Evolutionary conservation across 2,888 invertebrate genomes (phyloP), one percentile per base, ranked within the genome.

Genomic region (Gisinianus flammeolus): DNA sequence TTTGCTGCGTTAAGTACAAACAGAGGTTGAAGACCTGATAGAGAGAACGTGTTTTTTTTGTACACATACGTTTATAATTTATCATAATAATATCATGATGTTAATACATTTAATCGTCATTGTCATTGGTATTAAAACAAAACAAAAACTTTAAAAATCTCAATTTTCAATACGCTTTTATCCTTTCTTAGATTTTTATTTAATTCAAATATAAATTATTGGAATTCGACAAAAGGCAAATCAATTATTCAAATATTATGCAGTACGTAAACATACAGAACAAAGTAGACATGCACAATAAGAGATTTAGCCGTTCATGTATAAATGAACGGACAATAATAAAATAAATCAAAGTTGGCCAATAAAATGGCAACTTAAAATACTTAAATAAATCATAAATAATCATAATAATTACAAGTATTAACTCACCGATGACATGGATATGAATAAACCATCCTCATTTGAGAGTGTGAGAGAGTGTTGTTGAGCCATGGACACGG

Each of bases 1-100:
- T 62, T 62, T 62, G 5, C 16, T 62, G 26, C 62, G 24, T 0
- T 26, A 4, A 26, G 26, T 26, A 16, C 19, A 68, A 19, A 30
- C 8, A 68, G 68, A 44, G 68, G 68, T 68, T 44, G 68, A 68
- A 68, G 68, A 68, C 68, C 68, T 33, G 68, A 44, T 24, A 44
- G 26, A 68, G 24, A 3, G 33, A 6, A 68, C 68, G 24, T 26
- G 62, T 62, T 12, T 10, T 26, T 6, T 62, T 1, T 62, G 28
- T 62, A 62, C 26, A 62, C 28, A 26, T 28, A 26, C 19, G 44
- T 62, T 26, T 28, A 24, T 62, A 26, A 5, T 28, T 26, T 26
- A 44, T 62, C 28, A 5, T 2, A 58, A 44, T 44, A 44, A 44
- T 16, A 44, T 44, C 44, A 44, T 44, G 19, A 58, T 58, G 22